Evolutionary conservation across 2,113 vertebrate genomes (phyloP).

Genomic region (Etheostoma cragini): DNA sequence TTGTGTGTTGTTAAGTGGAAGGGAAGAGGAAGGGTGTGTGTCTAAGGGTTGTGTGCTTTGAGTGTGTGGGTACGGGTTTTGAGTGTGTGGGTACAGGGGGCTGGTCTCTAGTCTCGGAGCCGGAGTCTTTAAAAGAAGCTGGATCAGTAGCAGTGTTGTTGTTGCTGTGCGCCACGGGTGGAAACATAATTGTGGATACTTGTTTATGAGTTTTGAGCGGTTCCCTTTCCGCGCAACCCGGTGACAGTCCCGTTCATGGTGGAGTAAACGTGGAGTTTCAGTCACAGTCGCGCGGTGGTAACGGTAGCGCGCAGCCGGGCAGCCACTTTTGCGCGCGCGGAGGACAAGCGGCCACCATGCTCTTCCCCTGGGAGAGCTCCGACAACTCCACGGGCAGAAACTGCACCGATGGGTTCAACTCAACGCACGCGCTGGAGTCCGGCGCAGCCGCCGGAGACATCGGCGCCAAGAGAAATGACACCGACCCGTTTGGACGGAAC

Average conservation of each 20-base stretch:
- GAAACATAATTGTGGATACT: background rate
- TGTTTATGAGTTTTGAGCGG: fast-evolving
- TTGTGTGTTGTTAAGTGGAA: background rate
- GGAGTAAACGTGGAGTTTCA: background rate
- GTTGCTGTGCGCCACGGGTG: background rate
- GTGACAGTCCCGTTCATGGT: background rate
- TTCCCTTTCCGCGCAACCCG: background rate
- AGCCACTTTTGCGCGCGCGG: conserved; percentile 32
- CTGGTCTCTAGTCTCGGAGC: background rate
- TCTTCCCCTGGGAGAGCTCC: conserved; percentile 20
- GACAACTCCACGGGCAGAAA: conserved; percentile 55
- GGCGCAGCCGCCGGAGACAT: conserved; percentile 1
- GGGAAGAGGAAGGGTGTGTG: conserved; percentile 16
- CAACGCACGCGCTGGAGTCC: conserved; percentile 5
- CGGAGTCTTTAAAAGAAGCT: conserved; percentile 57
- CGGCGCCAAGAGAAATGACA: conserved; percentile 54
- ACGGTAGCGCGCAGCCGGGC: conserved; percentile 30
- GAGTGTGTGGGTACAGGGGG: conserved; percentile 17
- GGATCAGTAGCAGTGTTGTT: conserved; percentile 1
- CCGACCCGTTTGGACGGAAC: conserved; percentile 86
- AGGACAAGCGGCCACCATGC: conserved; percentile 40
- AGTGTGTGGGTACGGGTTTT: background rate
- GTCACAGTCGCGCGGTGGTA: background rate
- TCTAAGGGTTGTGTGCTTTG: background rate
- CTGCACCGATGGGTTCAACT: conserved; percentile 33